Evolutionary conservation across 2,797 vertebrate species (phyloP), one percentile per base, ranked within the genome.

Genomic region (Holocentrus rufus): DNA sequence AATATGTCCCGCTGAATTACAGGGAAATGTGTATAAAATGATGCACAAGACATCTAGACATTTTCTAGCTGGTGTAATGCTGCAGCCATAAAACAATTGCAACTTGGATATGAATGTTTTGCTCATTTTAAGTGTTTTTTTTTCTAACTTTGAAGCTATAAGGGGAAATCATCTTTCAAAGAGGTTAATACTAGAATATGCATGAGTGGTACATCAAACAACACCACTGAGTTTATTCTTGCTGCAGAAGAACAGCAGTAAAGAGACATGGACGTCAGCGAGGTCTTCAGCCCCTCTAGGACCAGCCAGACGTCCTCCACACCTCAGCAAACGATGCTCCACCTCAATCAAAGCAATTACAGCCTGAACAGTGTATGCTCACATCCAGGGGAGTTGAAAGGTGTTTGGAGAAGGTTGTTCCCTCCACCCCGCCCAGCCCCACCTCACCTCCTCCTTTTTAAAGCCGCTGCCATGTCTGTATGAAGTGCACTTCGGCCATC

Each of bases 401-500:
- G 74, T 82, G 80, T 75, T 77, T 83, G 80, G 74, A 75, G 69
- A 72, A 70, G 72, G 63, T 61, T 30, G 68, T 83, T 77, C 83
- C 84, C 31, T 81, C 74, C 81, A 82, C 77, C n/a, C n/a, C n/a
- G n/a, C 87, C 63, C 72, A 80, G 74, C 84, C 82, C 80, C 75
- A 64, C 72, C 82, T 87, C 81, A n/a, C n/a, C n/a, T n/a, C n/a
- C n/a, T n/a, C n/a, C n/a, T 42, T 42, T 89, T 86, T 90, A 81
- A 86, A 88, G 86, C 87, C 83, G 82, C 79, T 76, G 82, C 82
- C 85, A 87, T 86, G 80, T 80, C 79, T 89, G 85, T 85, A 67
- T 92, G 88, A 92, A 91, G 89, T 90, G 83, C 86, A 79, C 80
- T 83, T 73, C 86, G 68, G 78, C 85, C 72, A 61, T 65, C 74